Percentiles rank a stretch among this genome's conserved stretches.
Conservation (phyloP, 1,140 invertebrate genomes). For the Chironomus striatipennis region DNA sequence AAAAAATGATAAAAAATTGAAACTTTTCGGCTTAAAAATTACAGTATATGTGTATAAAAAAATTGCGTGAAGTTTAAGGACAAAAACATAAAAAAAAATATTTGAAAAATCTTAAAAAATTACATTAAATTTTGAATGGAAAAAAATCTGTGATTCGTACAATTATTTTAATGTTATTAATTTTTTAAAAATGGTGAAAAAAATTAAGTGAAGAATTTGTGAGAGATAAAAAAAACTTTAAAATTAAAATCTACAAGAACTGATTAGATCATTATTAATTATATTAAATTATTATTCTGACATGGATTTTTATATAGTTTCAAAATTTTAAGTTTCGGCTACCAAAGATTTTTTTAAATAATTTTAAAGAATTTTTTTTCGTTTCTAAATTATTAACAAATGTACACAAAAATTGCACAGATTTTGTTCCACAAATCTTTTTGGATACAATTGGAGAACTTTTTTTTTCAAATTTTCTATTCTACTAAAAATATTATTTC, state of each 20-base stretch:
- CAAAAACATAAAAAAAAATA: background rate
- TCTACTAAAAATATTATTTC: background rate
- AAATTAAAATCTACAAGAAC: slow-evolving; percentile 26
- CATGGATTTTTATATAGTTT: no score
- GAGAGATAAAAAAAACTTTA: slow-evolving; percentile 21
- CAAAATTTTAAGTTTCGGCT: slow-evolving; percentile 18
- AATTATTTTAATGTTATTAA: slow-evolving; percentile 20
- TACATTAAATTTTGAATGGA: slow-evolving; percentile 22
- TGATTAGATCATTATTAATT: slow-evolving; percentile 27
- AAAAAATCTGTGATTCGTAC: slow-evolving; percentile 23
- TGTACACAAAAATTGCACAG: background rate
- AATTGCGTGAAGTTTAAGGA: background rate
- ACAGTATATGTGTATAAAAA: background rate
- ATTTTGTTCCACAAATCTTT: background rate
- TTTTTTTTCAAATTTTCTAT: background rate
- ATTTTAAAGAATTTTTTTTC: no score
- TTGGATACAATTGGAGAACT: background rate
- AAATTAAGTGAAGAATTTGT: slow-evolving; percentile 24
- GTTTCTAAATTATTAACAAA: no score
- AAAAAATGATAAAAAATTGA: background rate
- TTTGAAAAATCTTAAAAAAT: background rate
- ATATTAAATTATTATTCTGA: background rate
- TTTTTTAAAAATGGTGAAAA: slow-evolving; percentile 21
- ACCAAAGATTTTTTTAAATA: slow-evolving; percentile 23
- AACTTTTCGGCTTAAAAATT: slow-evolving; percentile 20